Evolutionary conservation across 2,888 invertebrate genomes (phyloP), one percentile per base, ranked within the genome.

Genomic region (Gymnoscelis rufifasciata): DNA sequence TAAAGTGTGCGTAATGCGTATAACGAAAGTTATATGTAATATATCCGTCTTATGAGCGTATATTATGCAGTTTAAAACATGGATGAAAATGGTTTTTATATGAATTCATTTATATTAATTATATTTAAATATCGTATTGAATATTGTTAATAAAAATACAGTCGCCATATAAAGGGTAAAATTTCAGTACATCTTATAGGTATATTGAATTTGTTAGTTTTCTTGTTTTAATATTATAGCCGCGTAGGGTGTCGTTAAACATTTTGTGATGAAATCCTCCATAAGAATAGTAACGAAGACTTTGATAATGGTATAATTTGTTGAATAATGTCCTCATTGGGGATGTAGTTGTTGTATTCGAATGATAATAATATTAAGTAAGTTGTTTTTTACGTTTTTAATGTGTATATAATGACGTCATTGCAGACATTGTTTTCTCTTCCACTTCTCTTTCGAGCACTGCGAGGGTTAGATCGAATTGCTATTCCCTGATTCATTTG

Each of bases 351-450:
- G 88, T 88, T 88, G 86, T 86, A 87, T 80, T 84, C 87, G 78
- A 83, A 87, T 81, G 83, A 86, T 87, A 84, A 87, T 88, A 86
- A 88, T 87, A 83, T 83, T 83, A 87, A 86, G 86, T 87, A 87
- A 87, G 87, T 87, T 89, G 87, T 89, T 88, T 89, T 88, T 87
- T 87, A 88, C 88, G 86, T 88, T 86, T 87, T 84, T 83, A 87
- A 82, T 74, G 83, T 83, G 83, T 86, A 86, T 81, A 86, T 83
- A 67, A 57, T 54, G 52, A 84, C 74, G 78, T 80, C 82, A 82
- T 72, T 74, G 74, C 74, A 69, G 73, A 78, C 83, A 79, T 83
- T 83, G 71, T 81, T 78, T 82, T 82, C 80, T 79, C 66, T 78
- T 74, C 78, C 80, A 73, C 76, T 73, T 68, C 78, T 74, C 75